phyloP scores from a whole-genome alignment of 2,888 invertebrate species.

The Napeogenes inachia region DNA sequence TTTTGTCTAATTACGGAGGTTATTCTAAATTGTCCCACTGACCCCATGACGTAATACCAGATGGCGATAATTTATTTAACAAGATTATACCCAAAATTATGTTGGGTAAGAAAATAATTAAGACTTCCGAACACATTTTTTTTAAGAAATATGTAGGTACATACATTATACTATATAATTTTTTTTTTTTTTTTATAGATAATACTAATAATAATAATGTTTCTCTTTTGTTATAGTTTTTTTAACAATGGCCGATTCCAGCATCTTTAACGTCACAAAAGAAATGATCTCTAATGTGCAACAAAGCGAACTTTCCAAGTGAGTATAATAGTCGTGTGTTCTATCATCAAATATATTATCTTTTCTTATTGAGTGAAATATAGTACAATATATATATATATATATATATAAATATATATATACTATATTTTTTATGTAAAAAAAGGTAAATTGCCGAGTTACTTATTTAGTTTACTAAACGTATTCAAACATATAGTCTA shows the following conservation, averaged over 20 bases:
- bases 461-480: too few relatives aligned
- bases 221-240: constrained; percentile 34
- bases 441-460: too few relatives aligned
- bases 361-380: background rate
- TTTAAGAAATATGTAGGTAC: too few relatives aligned
- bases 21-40: constrained; percentile 36
- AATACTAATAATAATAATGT: too few relatives aligned
- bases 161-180: too few relatives aligned
- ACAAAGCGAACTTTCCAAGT: constrained; percentile 44
- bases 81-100: too few relatives aligned
- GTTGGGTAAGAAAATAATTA: too few relatives aligned
- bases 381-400: background rate
- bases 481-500: too few relatives aligned
- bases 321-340: constrained; percentile 25
- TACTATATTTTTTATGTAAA: too few relatives aligned
- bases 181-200: background rate
- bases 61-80: background rate
- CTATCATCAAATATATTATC: background rate
- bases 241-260: constrained; percentile 35
- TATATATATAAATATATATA: background rate
- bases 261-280: constrained; percentile 37
- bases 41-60: constrained; percentile 32
- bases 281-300: constrained; percentile 33
- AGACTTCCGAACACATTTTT: too few relatives aligned
- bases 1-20: constrained; percentile 36